These are phyloP conservation scores for Limnephilus auricula DNA, from an alignment of 2,888 invertebrate species.

Conservation along the genomic window DNA sequence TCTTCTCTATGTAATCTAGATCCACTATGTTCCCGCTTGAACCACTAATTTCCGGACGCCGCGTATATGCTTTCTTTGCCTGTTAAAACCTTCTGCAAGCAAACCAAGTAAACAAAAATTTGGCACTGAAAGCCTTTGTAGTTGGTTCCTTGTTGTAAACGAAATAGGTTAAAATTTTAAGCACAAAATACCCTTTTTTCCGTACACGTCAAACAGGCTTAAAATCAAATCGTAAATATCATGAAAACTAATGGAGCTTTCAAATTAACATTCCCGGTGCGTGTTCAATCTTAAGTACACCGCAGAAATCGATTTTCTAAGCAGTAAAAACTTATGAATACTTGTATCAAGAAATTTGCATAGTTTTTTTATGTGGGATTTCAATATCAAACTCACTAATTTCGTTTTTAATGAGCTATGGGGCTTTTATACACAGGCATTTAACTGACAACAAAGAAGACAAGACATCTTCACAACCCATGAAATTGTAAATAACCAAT, in stretches of 20 bases:
- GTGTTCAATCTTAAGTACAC: neutral
- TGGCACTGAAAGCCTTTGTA: neutral
- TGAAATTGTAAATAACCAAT: too few species aligned
- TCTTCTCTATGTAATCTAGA: too few species aligned
- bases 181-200: neutral
- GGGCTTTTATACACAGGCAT: too few species aligned
- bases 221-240: neutral
- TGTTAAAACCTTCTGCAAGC: neutral
- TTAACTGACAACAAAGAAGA: too few species aligned
- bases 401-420: too few species aligned
- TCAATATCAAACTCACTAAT: too few species aligned
- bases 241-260: neutral
- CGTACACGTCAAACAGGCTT: neutral
- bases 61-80: neutral
- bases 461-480: too few species aligned
- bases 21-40: too few species aligned
- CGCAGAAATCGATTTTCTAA: neutral
- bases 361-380: too few species aligned
- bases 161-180: neutral
- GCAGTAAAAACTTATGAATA: too few species aligned
- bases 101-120: neutral
- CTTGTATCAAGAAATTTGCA: too few species aligned
- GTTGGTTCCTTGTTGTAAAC: neutral
- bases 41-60: too few species aligned
- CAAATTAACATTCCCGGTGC: neutral